Base-by-base conservation (phyloP, 92 coral and sea anemone species). In the Porites lobata region DNA sequence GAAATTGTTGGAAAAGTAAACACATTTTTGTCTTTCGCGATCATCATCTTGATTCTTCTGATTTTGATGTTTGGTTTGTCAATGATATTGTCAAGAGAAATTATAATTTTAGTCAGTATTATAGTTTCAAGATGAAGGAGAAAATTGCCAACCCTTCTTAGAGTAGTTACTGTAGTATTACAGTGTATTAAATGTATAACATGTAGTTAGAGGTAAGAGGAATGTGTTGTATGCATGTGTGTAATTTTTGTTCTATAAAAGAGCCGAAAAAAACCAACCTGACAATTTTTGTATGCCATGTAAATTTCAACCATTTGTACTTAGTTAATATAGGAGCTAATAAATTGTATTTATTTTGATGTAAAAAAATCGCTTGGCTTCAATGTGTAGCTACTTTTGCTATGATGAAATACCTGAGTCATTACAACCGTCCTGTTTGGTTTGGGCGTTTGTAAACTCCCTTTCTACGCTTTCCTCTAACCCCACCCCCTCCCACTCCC, bases 281-380 rank as follows among this genome's bases (percentile, higher is more conserved):
- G 63, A 22, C 21, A 19, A 6, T 67, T 32, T 72, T 43, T 1
- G 22, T 53, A 29, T 4, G 32, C 4, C 10, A 21, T 53, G 50
- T 14, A 80, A 54, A 20, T 15, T 65, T 43, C 50, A 57, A 11
- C 57, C 47, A 38, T 80, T 65, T 80, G 62, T 80, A 80, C 47
- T 26, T 51, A 9, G 84, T 65, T 65, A 51, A 50, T 21, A 80
- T 50, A 22, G 51, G 84, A 65, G 19, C 14, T 50, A 80, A 80
- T 80, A 80, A 80, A 80, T 51, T 22, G 14, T 80, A 65, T 50
- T 13, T 80, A 80, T 80, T 80, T 80, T 80, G 50, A 9, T 65
- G 67, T 38, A 64, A 18, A 61, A 63, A 63, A 53, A 21, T 38
- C 47, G 66, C 17, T 20, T 15, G 66, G 21, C n/a, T 62, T 62